Evolutionary conservation across 2,888 invertebrate genomes (phyloP).

Genomic region (Chydorus sphaericus): DNA sequence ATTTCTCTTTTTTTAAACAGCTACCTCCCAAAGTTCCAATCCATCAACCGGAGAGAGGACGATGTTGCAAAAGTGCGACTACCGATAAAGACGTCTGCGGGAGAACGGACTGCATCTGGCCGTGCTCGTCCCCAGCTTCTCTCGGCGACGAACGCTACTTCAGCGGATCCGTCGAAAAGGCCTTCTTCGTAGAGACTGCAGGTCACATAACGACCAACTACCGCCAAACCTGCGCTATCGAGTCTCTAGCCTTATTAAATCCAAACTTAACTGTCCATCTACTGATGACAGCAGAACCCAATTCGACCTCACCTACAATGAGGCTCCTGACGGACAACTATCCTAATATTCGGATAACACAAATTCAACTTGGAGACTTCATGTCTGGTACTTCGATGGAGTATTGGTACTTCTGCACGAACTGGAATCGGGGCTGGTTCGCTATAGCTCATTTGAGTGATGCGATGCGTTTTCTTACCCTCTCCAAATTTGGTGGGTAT

Average conservation of each 20-base stretch:
- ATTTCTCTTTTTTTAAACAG: no score
- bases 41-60: no score
- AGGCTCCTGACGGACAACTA: slow-evolving; percentile 23
- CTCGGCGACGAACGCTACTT: no score
- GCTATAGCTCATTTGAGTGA: slow-evolving; percentile 47
- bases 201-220: slow-evolving; percentile 19
- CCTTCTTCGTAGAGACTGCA: slow-evolving; percentile 53
- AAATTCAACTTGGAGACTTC: slow-evolving; percentile 37
- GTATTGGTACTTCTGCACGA: slow-evolving; percentile 37
- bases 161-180: no score
- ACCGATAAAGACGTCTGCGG: no score
- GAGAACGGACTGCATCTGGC: no score
- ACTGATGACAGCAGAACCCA: slow-evolving; percentile 35
- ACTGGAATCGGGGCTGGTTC: slow-evolving; percentile 28
- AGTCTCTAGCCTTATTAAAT: slow-evolving; percentile 48
- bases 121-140: no score
- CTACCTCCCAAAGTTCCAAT: no score
- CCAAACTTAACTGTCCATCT: slow-evolving; percentile 41
- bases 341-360: slow-evolving; percentile 35
- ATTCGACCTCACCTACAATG: not conserved
- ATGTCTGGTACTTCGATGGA: slow-evolving; percentile 42
- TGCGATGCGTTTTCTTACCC: slow-evolving; percentile 44
- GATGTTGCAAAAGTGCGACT: no score
- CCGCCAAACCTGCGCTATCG: slow-evolving; percentile 50
- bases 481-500: slow-evolving; percentile 62